Evolutionary conservation across 2,113 vertebrate genomes (phyloP), one percentile per base, ranked within the genome.

Genomic region (Petromus typicus): DNA sequence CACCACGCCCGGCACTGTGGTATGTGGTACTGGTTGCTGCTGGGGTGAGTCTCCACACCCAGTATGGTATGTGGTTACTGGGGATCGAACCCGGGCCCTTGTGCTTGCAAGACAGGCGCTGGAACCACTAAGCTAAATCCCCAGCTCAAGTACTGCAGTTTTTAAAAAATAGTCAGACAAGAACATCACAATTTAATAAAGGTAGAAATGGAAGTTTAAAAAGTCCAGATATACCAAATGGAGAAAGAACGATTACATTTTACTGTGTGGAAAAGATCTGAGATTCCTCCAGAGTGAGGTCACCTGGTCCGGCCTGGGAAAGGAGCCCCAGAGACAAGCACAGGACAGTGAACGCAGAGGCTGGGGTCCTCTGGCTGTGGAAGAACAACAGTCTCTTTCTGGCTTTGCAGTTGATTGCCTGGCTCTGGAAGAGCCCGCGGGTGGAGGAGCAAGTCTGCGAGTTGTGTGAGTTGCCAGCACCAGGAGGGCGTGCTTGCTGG

Each of bases 151-250:
- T 63, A 43, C 22, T 82, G 57, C 40, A 54, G 56, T 34, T 90
- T 86, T 56, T 82, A 89, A 79, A 88, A 95, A 93, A 91, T 45
- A 94, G 64, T 51, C 12, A 85, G 89, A 48, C 32, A 45, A 51
- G 27, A 76, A 51, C 30, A 4, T 48, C 66, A 34, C 76, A 56
- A 78, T 78, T 80, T 34, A 93, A 37, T 69, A 92, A 69, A n/a
- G 9, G 83, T 95, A 57, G 87, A 91, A 45, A 95, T n/a, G 23
- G 61, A 96, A 86, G 80, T 20, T 40, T 78, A 88, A 78, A 66
- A 89, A 90, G 63, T 37, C 27, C 23, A 95, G 34, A 20, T 66
- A 27, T 11, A 45, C 43, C 80, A 90, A 84, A 80, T 25, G 25
- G 56, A 23, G 69, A 80, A 59, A 63, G 51, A 13, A 43, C 54